Base-by-base conservation (phyloP, 2,113 vertebrate species). In the Boulengeromyrus knoepffleri region DNA sequence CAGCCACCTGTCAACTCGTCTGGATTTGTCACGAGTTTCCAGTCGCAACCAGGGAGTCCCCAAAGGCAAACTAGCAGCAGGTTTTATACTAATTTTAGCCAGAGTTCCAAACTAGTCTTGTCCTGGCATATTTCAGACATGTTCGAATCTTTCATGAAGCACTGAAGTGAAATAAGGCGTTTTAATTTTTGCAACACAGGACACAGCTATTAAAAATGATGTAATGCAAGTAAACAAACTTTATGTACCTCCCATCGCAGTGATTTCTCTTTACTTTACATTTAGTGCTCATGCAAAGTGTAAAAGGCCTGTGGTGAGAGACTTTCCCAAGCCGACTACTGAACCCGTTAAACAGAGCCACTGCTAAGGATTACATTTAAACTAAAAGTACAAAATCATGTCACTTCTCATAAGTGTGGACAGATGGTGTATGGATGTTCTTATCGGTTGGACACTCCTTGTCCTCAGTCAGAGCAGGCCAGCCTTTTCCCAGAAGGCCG, bases 131-230 rank as follows among this genome's bases (percentile, higher is more conserved):
- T 80, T 39, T 80, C 46, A 85, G 24, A 27, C 13, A 39, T 58
- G 52, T 88, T 88, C 27, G 58, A 21, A 39, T 56, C 31, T 39
- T 80, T 86, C 86, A 49, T 91, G 89, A 91, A 80, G 89, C 80
- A 49, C 17, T 42, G 36, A 36, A 80, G 36, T 17, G n/a, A 80
- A 80, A 42, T 80, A 80, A 80, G 74, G 6, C 36, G 74, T 80
- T 42, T 39, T 42, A 13, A 70, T 27, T 31, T 66, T 31, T 31
- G 62, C n/a, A 31, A 70, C 10, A 1, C 24, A 10, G 27, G 62
- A 70, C 62, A 27, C n/a, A 31, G 27, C 10, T 70, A 70, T 80
- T 36, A 80, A 80, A 80, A 80, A 42, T 80, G 15, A 80, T 80
- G 74, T 8, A 80, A 80, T 80, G 17, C 36, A 17, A 80, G 36